phyloP scores from a whole-genome alignment of 2,113 vertebrate genomes.

The Jaculus jaculus region DNA sequence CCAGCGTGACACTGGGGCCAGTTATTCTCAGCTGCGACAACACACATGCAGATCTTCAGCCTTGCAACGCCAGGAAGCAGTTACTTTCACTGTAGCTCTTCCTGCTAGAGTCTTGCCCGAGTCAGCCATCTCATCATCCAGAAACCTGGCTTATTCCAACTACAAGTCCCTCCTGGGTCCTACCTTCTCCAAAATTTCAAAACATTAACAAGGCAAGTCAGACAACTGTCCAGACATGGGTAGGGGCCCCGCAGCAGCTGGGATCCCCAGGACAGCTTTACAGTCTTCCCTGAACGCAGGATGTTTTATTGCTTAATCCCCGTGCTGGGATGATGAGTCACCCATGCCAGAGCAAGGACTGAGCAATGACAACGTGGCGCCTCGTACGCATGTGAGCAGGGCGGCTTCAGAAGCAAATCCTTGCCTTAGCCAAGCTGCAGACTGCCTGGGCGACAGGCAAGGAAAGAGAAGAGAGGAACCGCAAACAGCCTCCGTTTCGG shows the following conservation, averaged over 20 bases:
- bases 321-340: background rate
- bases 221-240: background rate
- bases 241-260: background rate
- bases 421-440: background rate
- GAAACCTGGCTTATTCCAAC: background rate
- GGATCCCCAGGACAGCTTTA: background rate
- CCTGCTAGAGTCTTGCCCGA: background rate
- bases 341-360: background rate
- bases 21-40: too few species aligned
- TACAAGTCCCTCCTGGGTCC: background rate
- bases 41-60: too few species aligned
- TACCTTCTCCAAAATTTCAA: background rate
- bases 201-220: background rate
- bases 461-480: background rate
- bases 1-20: background rate
- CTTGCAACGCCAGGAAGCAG: too few species aligned
- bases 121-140: background rate
- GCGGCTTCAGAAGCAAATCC: background rate
- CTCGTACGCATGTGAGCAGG: too few species aligned
- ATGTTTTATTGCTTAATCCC: background rate
- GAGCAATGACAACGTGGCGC: too few species aligned
- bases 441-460: background rate
- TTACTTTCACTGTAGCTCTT: background rate
- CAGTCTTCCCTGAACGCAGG: background rate
- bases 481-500: background rate